Evolutionary conservation across 2,113 vertebrate species (phyloP).

Genomic region (Gila orcuttii): DNA sequence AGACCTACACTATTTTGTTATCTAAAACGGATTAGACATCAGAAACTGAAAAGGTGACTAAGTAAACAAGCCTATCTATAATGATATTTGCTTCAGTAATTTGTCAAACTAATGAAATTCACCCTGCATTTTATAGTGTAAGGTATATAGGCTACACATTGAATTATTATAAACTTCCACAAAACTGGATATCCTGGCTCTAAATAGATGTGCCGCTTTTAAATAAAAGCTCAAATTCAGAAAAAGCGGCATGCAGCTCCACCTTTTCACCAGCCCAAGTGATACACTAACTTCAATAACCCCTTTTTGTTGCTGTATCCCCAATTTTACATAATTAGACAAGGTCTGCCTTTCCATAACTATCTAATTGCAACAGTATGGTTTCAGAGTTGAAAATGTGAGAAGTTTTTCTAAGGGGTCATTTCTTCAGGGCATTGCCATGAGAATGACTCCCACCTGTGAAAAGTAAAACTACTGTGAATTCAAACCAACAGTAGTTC

Average conservation of each 20-base stretch:
- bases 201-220: neutral
- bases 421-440: constrained; percentile 63
- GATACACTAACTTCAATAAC: constrained; percentile 51
- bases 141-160: neutral
- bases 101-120: neutral
- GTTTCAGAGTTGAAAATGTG: constrained; percentile 58
- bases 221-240: constrained; percentile 1
- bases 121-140: neutral
- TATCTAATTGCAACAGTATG: constrained; percentile 76
- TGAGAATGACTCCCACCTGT: constrained; percentile 77
- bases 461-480: constrained; percentile 54
- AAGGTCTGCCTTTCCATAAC: constrained; percentile 67
- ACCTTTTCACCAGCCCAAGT: constrained; percentile 43
- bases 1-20: neutral
- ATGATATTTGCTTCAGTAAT: neutral
- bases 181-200: neutral
- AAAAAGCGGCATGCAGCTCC: constrained; percentile 48
- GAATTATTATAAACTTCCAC: neutral
- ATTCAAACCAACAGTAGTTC: constrained; percentile 25
- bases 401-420: constrained; percentile 59
- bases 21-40: neutral
- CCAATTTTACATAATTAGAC: constrained; percentile 72
- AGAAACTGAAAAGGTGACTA: neutral
- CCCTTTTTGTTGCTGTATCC: constrained; percentile 69
- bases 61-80: neutral